Evolutionary conservation across 2,888 invertebrate genomes (phyloP).

Genomic region (Metallyticus violacea): DNA sequence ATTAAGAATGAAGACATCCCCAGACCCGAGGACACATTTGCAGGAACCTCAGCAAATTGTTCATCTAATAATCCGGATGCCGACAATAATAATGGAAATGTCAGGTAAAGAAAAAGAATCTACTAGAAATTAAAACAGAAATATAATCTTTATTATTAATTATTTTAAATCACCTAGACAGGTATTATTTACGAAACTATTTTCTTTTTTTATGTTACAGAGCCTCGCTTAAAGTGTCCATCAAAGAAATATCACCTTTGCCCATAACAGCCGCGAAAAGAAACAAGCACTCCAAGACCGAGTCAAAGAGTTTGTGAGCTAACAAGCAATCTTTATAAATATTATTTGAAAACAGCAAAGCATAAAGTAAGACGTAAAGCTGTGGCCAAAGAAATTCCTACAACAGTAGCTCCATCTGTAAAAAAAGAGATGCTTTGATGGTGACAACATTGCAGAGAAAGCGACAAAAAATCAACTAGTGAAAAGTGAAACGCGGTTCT

Average conservation of each 20-base stretch:
- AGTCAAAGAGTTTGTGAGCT: constrained; percentile 22
- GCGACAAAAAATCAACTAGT: too few species aligned
- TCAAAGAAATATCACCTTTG: constrained; percentile 28
- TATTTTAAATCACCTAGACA: not conserved
- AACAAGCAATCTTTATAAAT: constrained; percentile 27
- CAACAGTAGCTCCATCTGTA: too few species aligned
- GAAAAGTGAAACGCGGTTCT: not conserved
- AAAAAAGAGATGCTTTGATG: not conserved
- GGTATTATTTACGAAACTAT: not conserved
- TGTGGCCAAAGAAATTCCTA: not conserved
- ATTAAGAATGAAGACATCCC: not conserved
- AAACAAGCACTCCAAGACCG: not conserved
- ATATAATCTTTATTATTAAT: too few species aligned
- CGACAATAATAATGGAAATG: not conserved
- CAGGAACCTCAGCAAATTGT: not conserved
- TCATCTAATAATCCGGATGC: not conserved
- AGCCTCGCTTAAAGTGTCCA: not conserved
- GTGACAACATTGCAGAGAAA: too few species aligned
- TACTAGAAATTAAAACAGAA: not conserved
- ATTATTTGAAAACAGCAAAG: not conserved
- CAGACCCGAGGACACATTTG: not conserved
- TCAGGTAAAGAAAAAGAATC: not conserved
- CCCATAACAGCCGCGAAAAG: not conserved
- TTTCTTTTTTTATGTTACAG: too few species aligned
- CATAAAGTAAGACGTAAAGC: not conserved